Evolutionary conservation across 2,888 invertebrate species (phyloP), one percentile per base, ranked within the genome.

Genomic region (Stictocephala bisonia): DNA sequence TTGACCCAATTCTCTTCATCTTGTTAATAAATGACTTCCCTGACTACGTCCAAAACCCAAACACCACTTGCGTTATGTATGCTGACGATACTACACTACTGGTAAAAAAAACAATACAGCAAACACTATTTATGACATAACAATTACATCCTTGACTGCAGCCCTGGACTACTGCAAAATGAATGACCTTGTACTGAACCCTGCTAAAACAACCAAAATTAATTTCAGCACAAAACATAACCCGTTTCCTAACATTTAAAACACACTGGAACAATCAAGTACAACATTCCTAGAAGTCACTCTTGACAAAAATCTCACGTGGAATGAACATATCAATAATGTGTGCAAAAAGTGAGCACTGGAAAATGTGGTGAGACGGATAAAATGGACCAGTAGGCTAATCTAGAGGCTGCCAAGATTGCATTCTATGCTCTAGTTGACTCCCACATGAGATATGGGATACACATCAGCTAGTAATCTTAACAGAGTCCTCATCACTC

Each of bases 191-290:
- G 51, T 22, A 51, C 4, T 51, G 6, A 51, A 51, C 24, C 22
- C 51, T 7, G 7, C 4, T 22, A 51, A 51, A 22, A 51, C 51
- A 4, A 51, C 51, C 22, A 51, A 22, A 22, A 22, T 51, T 22
- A 51, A 51, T n/a, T 51, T 51, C 51, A 51, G 51, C n/a, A 51
- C 20, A 51, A 51, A 51, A 51, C 20, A 22, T 18, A 24, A 51
- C 6, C 22, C 20, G 4, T 22, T 51, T 18, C 51, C 51, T 6
- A n/a, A 51, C 24, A 51, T 51, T 6, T 24, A n/a, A n/a, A n/a
- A n/a, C n/a, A n/a, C n/a, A n/a, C n/a, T n/a, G n/a, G n/a, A n/a
- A n/a, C n/a, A n/a, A n/a, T n/a, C n/a, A n/a, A n/a, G n/a, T n/a
- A n/a, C n/a, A n/a, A n/a, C n/a, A n/a, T n/a, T n/a, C n/a, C n/a